Evolutionary conservation across 2,113 vertebrate species (phyloP).

Genomic region (Pao palembangensis): DNA sequence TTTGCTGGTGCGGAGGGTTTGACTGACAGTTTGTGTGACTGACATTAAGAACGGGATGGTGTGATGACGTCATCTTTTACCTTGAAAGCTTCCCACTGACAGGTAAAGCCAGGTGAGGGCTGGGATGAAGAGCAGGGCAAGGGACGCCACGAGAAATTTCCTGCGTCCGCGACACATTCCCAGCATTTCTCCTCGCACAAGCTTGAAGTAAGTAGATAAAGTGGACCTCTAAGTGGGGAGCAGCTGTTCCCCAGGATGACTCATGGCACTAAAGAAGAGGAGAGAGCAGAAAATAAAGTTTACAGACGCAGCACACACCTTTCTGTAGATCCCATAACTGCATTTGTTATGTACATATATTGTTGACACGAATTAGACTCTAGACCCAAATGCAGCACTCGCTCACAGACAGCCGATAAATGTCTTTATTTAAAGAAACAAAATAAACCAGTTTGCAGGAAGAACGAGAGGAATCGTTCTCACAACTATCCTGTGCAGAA

Average conservation of each 20-base stretch:
- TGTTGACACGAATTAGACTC: too few species aligned
- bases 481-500: too few species aligned
- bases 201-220: conserved; percentile 65
- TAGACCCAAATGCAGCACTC: too few species aligned
- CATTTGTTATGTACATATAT: too few species aligned
- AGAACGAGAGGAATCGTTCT: too few species aligned
- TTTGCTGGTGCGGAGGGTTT: too few species aligned
- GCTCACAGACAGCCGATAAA: too few species aligned
- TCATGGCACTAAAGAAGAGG: conserved; percentile 79
- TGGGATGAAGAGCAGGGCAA: conserved; percentile 91
- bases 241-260: conserved; percentile 74
- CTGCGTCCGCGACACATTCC: conserved; percentile 98
- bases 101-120: conserved; percentile 96
- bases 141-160: conserved; percentile 94
- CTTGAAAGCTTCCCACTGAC: conserved; percentile 91
- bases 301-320: neutral
- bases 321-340: too few species aligned
- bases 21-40: neutral
- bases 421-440: too few species aligned
- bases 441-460: too few species aligned
- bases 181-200: conserved; percentile 89
- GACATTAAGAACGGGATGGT: neutral
- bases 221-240: conserved; percentile 81
- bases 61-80: conserved; percentile 54
- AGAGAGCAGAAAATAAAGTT: conserved; percentile 6